Evolutionary conservation across 2,113 vertebrate genomes (phyloP), one percentile per base, ranked within the genome.

Genomic region (human (Homo sapiens)): DNA sequence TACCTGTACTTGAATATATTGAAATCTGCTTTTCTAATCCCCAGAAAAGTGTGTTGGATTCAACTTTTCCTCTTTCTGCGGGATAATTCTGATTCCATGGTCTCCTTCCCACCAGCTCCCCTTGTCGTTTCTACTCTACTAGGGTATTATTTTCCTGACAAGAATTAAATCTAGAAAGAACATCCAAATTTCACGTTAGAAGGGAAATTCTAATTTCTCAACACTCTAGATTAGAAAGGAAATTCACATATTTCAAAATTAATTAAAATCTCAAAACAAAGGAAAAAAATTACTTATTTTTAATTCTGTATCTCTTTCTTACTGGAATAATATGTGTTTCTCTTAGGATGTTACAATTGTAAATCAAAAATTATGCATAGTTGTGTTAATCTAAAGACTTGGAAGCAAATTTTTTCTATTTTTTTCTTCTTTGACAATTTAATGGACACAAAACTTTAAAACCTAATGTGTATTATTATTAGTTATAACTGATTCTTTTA

Each of bases 241-340:
- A 80, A 94, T 88, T 59, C 13, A 78, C 18, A 76, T 83, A 85
- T 70, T 87, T 95, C 17, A 93, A 96, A 94, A 92, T 93, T 48
- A 97, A 89, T 95, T 81, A 89, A 93, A 93, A 90, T 87, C 32
- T 94, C 48, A 50, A 35, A 92, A 38, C 16, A 59, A 92, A 70
- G 17, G 9, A 5, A 52, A 88, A 43, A 38, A 76, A 86, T 72
- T 76, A 40, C 40, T 86, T 88, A 66, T n/a, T 95, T 32, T 89
- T 75, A 80, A 64, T 80, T 93, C 64, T 92, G 2, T 73, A 87
- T 32, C 11, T 76, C 14, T 10, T 57, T 61, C 32, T 89, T 89
- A 35, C 43, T 40, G 22, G 16, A 76, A 32, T 89, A 88, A 73
- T 81, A 73, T 68, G 1, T 93, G 50, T 92, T 70, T 8, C 43